Evolutionary conservation across 30 jellyfish, hydroid and myxozoan genomes (phyloP), one percentile per base, ranked within the genome.

Genomic region (Aurelia aurita complex sp. Pacific): DNA sequence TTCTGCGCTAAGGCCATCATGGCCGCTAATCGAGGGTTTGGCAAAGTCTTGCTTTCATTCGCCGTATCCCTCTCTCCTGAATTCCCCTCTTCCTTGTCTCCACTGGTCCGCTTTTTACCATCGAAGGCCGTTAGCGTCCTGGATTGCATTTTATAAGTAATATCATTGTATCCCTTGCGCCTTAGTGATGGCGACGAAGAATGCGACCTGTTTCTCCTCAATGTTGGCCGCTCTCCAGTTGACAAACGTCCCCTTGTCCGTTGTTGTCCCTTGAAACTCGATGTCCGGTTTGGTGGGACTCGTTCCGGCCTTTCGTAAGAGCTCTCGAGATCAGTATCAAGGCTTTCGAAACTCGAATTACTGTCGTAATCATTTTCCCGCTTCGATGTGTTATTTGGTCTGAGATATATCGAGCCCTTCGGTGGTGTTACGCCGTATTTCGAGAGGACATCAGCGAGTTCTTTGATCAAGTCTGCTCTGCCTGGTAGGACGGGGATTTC

Each of bases 401-500:
- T 73, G 14, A 95, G 87, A 52, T 65, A 67, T 29, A 90, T 81
- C 17, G 85, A 83, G 16, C 99, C 99, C 74, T 95, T 81, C 33
- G 96, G 96, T 0, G 96, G 91, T 34, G 76, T 51, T 1, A 95
- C 96, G 2, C 90, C 91, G 62, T 68, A 95, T 75, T 89, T 86
- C 9, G 88, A 74, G 4, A 86, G 61, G 40, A 95, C 87, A 51
- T 76, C 81, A 17, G 87, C 68, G 1, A 95, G 83, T 69, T 95
- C 99, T 51, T 77, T 73, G 16, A 95, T 95, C 34, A 95, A 89
- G 34, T 95, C 97, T 11, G 82, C 90, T 11, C 99, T 86, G 35
- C 96, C 97, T 12, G 99, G 99, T 15, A 95, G 97, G 18, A 81
- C 96, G 14, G 99, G 98, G 3, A 95, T 87, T 61, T 95, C 99